Base-by-base conservation (phyloP, 2,113 vertebrate genomes). In the Muscicapa adusta region DNA sequence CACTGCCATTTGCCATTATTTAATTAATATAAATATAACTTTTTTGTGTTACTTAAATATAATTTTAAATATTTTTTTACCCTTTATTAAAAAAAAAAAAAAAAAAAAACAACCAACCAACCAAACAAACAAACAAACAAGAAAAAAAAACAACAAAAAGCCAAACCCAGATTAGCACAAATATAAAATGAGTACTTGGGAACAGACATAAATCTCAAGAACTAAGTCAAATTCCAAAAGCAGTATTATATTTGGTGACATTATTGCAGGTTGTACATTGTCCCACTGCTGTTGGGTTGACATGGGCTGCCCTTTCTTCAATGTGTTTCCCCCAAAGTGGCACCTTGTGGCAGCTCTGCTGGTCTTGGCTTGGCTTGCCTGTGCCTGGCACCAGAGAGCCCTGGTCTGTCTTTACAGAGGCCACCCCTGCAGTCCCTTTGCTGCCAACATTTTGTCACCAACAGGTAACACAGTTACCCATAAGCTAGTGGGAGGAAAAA, bases 351-450 rank as follows among this genome's bases (percentile, higher is more conserved):
- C 11, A 26, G 15, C 15, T 34, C 4, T 3, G 5, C 9, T 63
- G 23, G 2, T 65, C 43, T 40, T 8, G 17, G 10, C 26, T 54
- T 70, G 58, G 43, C 11, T 23, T 2, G 0, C 12, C 38, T 29
- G 2, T 48, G 58, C 26, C 25, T 1, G 3, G 50, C 50, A 34
- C 0, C 3, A 15, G 24, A 29, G 9, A 82, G 6, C 4, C 29
- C 36, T 0, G 0, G 8, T 12, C 13, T 18, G 15, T 42, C 16
- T 31, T 29, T 42, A 29, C 4, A 51, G 25, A 13, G 50, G 23
- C 8, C 5, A 8, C 19, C 19, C 28, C 33, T 45, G 20, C 24
- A 62, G 38, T 9, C 12, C 8, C 20, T 24, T 25, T 8, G 9
- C 45, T 53, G 12, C 20, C 43, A 33, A 12, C 16, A 34, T 23